Evolutionary conservation across 1,140 invertebrate genomes (phyloP).

Genomic region (Drosophila melanica): DNA sequence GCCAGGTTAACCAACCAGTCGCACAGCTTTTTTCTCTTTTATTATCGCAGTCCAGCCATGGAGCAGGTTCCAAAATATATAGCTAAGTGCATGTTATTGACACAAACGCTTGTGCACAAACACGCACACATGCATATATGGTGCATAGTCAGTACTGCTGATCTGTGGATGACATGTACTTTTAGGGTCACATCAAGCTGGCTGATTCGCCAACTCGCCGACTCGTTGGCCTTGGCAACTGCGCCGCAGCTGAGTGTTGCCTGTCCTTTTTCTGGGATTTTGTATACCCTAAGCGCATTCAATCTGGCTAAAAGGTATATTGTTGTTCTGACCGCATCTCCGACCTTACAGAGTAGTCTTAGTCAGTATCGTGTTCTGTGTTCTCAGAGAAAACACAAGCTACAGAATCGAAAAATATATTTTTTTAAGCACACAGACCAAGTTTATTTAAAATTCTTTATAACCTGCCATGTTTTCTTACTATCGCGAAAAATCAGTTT

Average conservation of each 20-base stretch:
- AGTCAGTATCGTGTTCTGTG: too few relatives aligned
- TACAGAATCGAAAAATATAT: too few relatives aligned
- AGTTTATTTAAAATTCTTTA: too few relatives aligned
- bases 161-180: constrained; percentile 64
- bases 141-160: constrained; percentile 23
- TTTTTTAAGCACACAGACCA: too few relatives aligned
- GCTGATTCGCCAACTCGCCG: constrained; percentile 3
- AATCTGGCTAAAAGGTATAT: too few relatives aligned
- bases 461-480: too few relatives aligned
- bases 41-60: constrained; percentile 42
- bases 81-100: constrained; percentile 48
- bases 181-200: constrained; percentile 63
- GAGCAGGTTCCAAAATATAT: constrained; percentile 63
- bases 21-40: constrained; percentile 58
- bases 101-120: neutral
- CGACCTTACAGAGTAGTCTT: too few relatives aligned
- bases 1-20: constrained; percentile 51
- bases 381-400: too few relatives aligned
- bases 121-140: neutral
- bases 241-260: constrained; percentile 21
- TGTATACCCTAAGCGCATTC: neutral
- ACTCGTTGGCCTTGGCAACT: constrained; percentile 68
- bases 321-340: too few relatives aligned
- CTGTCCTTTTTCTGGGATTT: constrained; percentile 54
- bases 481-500: too few relatives aligned